A percentile compares a stretch with the other conserved stretches of the same genome.
Conservation (phyloP, 2,113 vertebrate genomes). For the Podiceps cristatus region DNA sequence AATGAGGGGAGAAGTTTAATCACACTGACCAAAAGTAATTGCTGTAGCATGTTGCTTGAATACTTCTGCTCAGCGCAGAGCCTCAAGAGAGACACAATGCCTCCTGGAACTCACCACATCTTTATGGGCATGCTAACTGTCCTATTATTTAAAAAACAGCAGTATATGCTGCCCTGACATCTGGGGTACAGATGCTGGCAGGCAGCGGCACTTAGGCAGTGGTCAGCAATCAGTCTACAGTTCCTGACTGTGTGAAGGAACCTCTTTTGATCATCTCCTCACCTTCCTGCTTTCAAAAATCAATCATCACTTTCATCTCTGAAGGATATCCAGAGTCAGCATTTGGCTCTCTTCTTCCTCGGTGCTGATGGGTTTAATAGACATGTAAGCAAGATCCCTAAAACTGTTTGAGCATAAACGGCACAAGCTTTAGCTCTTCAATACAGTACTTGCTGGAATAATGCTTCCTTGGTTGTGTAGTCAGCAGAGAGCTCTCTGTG, state of each 20-base stretch:
- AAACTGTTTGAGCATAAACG: not conserved
- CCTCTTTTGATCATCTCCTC: not conserved
- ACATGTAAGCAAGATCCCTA: not conserved
- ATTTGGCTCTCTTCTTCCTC: not conserved
- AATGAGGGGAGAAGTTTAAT: not conserved
- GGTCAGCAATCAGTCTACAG: not conserved
- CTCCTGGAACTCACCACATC: not conserved
- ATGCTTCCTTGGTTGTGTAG: not conserved
- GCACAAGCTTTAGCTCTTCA: not conserved
- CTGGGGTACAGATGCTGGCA: not conserved
- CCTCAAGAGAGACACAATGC: not conserved
- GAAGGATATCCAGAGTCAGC: not conserved
- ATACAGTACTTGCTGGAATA: not conserved
- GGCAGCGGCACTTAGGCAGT: not conserved
- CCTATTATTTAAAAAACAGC: not conserved
- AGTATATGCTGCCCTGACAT: not conserved
- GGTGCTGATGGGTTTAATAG: not conserved
- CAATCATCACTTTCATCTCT: not conserved
- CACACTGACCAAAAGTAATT: not conserved
- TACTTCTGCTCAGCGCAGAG: not conserved
- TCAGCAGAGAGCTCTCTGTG: constrained; percentile 18
- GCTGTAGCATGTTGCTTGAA: not conserved
- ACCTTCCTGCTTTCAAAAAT: not conserved
- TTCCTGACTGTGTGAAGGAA: not conserved
- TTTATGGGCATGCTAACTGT: not conserved